A percentile compares a stretch with the other conserved stretches of the same genome.
phyloP scores from a whole-genome alignment of 2,797 vertebrate species.

The Ficedula albicollis region DNA sequence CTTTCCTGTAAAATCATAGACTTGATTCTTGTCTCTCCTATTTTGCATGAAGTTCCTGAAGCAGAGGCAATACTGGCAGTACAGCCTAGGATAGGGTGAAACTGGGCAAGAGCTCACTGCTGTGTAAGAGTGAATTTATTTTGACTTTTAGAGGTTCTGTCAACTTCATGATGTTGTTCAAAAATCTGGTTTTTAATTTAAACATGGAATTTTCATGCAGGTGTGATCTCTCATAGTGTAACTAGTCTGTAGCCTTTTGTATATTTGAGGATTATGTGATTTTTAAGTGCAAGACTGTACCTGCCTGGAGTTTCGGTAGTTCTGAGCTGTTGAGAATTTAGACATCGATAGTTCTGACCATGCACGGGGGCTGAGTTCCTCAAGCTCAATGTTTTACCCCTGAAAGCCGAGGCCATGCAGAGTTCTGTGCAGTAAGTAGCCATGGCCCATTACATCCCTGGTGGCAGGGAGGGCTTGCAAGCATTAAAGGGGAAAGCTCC shows the following conservation, averaged over 20 bases:
- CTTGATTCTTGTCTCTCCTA: not conserved
- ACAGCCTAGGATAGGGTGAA: not conserved
- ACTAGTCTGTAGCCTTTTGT: not conserved
- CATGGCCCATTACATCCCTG: not conserved
- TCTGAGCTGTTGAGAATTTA: not conserved
- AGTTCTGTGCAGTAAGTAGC: not conserved
- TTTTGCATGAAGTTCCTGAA: not conserved
- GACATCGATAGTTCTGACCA: not conserved
- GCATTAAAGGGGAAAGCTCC: not conserved
- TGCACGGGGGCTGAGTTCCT: not conserved
- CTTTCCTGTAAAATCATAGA: not conserved
- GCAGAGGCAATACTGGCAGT: not conserved
- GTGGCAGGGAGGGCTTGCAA: not conserved
- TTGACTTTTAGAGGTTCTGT: not conserved
- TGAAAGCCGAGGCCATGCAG: not conserved
- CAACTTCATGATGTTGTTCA: not conserved
- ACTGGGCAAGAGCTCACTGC: not conserved
- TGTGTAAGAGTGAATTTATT: not conserved
- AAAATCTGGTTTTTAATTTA: not conserved
- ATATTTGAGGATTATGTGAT: not conserved
- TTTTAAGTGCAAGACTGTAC: not conserved
- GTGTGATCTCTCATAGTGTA: not conserved
- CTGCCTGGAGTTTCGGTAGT: not conserved
- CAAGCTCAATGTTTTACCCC: not conserved
- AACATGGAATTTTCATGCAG: not conserved